These are phyloP conservation scores for Ormyrus pomaceus DNA, from an alignment of 2,888 invertebrate genomes.

Conservation along the genomic window DNA sequence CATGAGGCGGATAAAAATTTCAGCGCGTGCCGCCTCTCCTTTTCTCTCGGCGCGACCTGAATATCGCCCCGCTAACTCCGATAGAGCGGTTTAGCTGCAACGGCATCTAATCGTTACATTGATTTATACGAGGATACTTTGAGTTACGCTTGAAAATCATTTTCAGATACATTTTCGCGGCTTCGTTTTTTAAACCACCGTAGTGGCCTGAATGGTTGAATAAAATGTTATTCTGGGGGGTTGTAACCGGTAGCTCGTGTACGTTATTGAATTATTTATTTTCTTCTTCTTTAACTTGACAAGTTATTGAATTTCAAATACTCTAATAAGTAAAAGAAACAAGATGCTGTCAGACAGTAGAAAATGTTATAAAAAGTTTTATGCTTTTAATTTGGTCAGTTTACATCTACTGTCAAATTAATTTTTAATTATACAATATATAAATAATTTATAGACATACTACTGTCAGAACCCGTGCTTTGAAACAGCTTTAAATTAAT, in stretches of 20 bases:
- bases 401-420: too few relatives aligned
- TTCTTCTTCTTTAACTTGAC: not conserved
- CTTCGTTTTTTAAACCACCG: not conserved
- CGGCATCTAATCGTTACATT: constrained; percentile 2
- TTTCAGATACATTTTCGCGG: not conserved
- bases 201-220: not conserved
- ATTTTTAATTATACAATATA: too few relatives aligned
- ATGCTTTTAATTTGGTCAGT: too few relatives aligned
- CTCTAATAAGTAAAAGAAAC: too few relatives aligned
- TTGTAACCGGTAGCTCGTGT: not conserved
- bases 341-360: too few relatives aligned
- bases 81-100: not conserved
- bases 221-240: not conserved
- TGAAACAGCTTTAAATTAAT: too few relatives aligned
- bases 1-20: constrained; percentile 34
- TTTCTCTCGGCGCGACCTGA: not conserved
- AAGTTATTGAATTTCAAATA: too few relatives aligned
- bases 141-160: not conserved
- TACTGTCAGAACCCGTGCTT: too few relatives aligned
- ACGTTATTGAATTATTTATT: not conserved
- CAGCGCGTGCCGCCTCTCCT: not conserved
- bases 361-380: too few relatives aligned
- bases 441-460: too few relatives aligned
- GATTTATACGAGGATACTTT: not conserved
- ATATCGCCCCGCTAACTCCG: not conserved